These are phyloP conservation scores for Chloroceryle inda DNA, from an alignment of 2,797 vertebrate species.

Conservation along the genomic window DNA sequence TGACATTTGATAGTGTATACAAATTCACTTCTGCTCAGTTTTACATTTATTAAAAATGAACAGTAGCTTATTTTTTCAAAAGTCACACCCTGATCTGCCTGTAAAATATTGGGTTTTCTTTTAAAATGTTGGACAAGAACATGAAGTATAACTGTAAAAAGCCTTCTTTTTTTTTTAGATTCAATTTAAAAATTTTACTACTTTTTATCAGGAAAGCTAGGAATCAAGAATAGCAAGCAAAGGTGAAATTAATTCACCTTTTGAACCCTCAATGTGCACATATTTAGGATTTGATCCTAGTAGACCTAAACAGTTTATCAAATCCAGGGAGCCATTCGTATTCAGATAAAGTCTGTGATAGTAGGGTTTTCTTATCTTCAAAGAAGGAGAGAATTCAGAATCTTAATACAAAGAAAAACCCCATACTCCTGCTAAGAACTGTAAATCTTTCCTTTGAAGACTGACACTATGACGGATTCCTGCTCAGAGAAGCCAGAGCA, in stretches of 20 bases:
- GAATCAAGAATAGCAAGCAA: not conserved
- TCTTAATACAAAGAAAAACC: constrained; percentile 25
- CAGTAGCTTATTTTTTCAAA: not conserved
- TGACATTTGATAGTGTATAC: not conserved
- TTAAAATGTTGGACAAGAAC: not conserved
- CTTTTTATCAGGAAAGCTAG: not conserved
- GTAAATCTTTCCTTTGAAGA: constrained; percentile 46
- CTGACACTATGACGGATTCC: constrained; percentile 28
- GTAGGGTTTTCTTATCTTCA: constrained; percentile 50
- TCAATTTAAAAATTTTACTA: not conserved
- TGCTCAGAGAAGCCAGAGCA: not conserved
- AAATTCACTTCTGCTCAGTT: not conserved
- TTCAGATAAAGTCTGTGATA: constrained; percentile 49
- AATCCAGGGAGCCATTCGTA: not conserved
- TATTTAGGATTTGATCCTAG: constrained; percentile 22
- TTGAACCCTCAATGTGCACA: not conserved
- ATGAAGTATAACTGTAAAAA: not conserved
- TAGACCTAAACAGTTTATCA: constrained; percentile 37
- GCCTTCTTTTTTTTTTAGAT: not conserved
- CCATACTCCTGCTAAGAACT: constrained; percentile 41
- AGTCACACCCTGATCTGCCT: not conserved
- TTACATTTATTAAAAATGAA: not conserved
- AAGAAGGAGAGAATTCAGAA: constrained; percentile 36
- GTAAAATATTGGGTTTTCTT: not conserved
- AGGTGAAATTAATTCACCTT: constrained; percentile 38